Conservation (phyloP, 2,797 vertebrate genomes). For the Scyliorhinus canicula region DNA sequence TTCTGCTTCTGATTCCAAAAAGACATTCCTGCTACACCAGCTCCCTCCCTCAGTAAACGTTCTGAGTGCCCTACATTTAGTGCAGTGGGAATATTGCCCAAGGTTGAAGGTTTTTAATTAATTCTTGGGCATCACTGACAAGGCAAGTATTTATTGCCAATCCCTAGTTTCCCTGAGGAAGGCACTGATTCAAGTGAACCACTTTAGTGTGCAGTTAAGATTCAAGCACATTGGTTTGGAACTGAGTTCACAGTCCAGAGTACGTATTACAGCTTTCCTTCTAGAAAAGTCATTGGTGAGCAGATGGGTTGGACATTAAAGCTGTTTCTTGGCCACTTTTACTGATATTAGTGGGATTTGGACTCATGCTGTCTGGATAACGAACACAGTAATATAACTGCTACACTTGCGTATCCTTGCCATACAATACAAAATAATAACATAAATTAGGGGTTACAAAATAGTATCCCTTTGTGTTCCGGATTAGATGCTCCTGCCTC, state of each 20-base stretch:
- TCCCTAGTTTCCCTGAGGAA: background rate
- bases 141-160: background rate
- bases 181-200: background rate
- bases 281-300: background rate
- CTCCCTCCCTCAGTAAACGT: background rate
- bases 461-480: background rate
- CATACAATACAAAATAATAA: background rate
- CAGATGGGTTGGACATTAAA: background rate
- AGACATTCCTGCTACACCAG: background rate
- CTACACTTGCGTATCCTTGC: background rate
- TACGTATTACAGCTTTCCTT: background rate
- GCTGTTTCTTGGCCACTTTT: background rate
- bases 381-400: background rate
- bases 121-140: background rate
- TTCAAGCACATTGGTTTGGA: background rate
- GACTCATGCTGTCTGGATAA: background rate
- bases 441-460: background rate
- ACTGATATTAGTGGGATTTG: background rate
- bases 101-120: no score
- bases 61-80: background rate
- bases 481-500: background rate
- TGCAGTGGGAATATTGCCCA: background rate
- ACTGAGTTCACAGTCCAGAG: background rate
- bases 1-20: background rate
- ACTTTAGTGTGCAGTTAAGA: background rate